phyloP scores from a whole-genome alignment of 2,888 invertebrate genomes.

The Xanthorhoe spadicearia region DNA sequence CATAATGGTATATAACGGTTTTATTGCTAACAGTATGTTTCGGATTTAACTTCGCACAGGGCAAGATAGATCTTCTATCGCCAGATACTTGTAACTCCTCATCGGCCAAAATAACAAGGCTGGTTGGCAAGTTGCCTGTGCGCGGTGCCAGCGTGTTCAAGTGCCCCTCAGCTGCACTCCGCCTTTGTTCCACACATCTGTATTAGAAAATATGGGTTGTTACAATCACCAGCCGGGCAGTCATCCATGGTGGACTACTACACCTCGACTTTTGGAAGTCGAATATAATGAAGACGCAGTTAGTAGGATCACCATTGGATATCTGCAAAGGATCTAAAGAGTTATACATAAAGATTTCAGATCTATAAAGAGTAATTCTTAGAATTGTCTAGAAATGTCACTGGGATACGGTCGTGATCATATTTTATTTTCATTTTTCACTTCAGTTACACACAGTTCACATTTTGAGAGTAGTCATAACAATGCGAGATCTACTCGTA shows the following conservation, averaged over 20 bases:
- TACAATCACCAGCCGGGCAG: not conserved
- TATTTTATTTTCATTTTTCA: too few relatives aligned
- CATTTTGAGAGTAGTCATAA: not conserved
- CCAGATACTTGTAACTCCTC: not conserved
- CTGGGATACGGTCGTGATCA: too few relatives aligned
- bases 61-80: not conserved
- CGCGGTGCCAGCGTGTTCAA: slow-evolving; percentile 20
- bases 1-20: too few relatives aligned
- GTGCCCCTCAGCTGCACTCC: slow-evolving; percentile 21
- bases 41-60: not conserved
- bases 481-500: not conserved
- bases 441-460: too few relatives aligned
- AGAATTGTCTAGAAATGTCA: too few relatives aligned
- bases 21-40: too few relatives aligned
- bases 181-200: slow-evolving; percentile 20
- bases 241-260: not conserved
- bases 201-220: not conserved
- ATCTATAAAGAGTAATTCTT: too few relatives aligned
- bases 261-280: not conserved
- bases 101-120: slow-evolving; percentile 16
- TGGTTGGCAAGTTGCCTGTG: slow-evolving; percentile 26
- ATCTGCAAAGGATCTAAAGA: too few relatives aligned
- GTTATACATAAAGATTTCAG: too few relatives aligned
- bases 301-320: too few relatives aligned
- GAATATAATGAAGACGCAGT: too few relatives aligned